A percentile compares a stretch with the other conserved stretches of the same genome.
Evolutionary conservation across 2,888 invertebrate species (phyloP).

Genomic region (Noctua pronuba): DNA sequence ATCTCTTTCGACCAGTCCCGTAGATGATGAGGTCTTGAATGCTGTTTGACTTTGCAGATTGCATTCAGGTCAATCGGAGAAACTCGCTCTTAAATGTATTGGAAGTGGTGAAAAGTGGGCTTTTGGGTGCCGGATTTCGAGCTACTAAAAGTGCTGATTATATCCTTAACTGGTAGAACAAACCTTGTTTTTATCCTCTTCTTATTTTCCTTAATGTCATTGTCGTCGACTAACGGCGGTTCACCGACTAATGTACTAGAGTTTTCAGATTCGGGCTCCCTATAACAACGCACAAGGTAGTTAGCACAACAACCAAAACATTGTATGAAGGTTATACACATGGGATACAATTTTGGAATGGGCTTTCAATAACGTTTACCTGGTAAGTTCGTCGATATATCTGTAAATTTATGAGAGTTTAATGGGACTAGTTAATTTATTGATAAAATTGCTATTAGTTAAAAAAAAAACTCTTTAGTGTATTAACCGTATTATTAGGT

Average conservation of each 20-base stretch:
- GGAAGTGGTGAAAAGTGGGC: neutral
- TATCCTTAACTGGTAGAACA: neutral
- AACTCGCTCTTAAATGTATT: neutral
- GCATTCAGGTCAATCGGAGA: neutral
- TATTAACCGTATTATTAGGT: neutral
- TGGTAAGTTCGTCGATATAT: neutral
- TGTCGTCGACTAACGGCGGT: slow-evolving; percentile 81
- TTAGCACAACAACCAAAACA: slow-evolving; percentile 39
- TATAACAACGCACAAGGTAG: slow-evolving; percentile 60
- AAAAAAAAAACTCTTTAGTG: neutral
- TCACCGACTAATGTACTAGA: slow-evolving; percentile 86
- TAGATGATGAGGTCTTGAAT: neutral
- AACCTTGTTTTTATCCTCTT: slow-evolving; percentile 87
- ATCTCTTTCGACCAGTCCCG: too few species aligned
- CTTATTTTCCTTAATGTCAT: slow-evolving; percentile 79
- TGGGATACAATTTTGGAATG: neutral
- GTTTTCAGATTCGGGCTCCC: slow-evolving; percentile 85
- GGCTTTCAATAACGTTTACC: neutral
- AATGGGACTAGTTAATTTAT: neutral
- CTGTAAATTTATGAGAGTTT: neutral
- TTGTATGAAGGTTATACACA: slow-evolving; percentile 17
- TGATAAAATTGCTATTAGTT: neutral
- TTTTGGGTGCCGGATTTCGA: neutral
- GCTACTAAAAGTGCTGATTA: neutral
- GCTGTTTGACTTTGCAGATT: too few species aligned